Evolutionary conservation across 2,888 invertebrate genomes (phyloP).

Genomic region (Scaptomyza reducta): DNA sequence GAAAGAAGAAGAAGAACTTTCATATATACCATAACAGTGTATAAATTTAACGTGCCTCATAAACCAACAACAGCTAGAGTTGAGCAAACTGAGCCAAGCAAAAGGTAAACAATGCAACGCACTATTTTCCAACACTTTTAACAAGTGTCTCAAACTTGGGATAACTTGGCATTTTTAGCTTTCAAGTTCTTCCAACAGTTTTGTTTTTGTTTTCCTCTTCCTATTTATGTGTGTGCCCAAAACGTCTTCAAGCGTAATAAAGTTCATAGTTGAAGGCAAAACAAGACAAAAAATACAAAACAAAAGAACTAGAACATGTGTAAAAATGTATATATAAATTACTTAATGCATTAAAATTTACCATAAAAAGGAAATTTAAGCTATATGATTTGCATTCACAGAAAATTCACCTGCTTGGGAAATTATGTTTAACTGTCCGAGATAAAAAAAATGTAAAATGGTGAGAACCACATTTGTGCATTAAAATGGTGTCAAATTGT

Average conservation of each 20-base stretch:
- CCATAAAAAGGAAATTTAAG: background rate
- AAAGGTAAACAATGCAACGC: conserved; percentile 81
- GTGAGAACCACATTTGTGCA: conserved; percentile 52
- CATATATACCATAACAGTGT: conserved; percentile 24
- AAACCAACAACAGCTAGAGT: conserved; percentile 45
- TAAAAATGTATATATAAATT: conserved; percentile 32
- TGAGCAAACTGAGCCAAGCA: conserved; percentile 66
- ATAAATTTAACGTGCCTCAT: conserved; percentile 57
- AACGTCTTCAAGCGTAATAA: conserved; percentile 73
- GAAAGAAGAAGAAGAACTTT: conserved; percentile 13
- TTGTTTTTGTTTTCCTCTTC: conserved; percentile 6
- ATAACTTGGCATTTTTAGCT: conserved; percentile 46
- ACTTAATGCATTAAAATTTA: conserved; percentile 2
- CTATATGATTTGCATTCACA: conserved; percentile 17
- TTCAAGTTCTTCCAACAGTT: conserved; percentile 52
- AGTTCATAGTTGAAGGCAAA: conserved; percentile 79
- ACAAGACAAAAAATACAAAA: conserved; percentile 50
- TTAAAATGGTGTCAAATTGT: conserved; percentile 69
- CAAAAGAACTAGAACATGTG: conserved; percentile 60
- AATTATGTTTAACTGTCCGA: background rate
- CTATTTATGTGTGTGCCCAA: conserved; percentile 54
- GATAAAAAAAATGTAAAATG: conserved; percentile 20
- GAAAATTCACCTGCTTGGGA: conserved; percentile 7
- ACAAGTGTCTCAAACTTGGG: conserved; percentile 64
- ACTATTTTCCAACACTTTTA: conserved; percentile 80